Evolutionary conservation across 2,113 vertebrate genomes (phyloP), one percentile per base, ranked within the genome.

Genomic region (Nansenia antarctica): DNA sequence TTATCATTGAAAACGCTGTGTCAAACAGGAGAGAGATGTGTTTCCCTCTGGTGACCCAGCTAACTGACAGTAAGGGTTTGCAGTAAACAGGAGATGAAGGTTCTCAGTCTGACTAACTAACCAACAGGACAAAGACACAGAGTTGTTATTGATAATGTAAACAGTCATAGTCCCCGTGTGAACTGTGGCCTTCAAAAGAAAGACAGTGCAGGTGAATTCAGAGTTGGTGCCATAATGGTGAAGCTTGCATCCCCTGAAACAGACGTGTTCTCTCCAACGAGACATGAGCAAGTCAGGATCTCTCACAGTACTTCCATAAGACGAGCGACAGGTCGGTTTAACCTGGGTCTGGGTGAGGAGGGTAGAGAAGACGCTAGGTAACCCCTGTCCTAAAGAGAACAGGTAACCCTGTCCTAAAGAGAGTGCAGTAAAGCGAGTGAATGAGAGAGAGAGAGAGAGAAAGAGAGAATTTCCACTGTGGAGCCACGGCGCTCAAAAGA

Each of bases 401-500:
- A 35, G 18, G 26, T 30, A 27, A 32, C 7, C 30, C 45, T 29
- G 66, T 31, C 8, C 22, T 9, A 32, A 31, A 22, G 60, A 6
- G 45, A 32, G 42, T 65, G 45, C 26, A 15, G 30, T 14, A 15
- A 42, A 8, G 49, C 15, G 52, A 30, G 47, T 30, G 29, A 54
- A 9, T 22, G 22, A 30, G 69, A 45, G 34, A 54, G 27, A 20
- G 42, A 14, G 22, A 54, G 45, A 30, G n/a, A 34, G 26, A 37
- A 14, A 26, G 7, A 57, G 39, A 34, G 52, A 72, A 72, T 47
- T 65, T 75, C 84, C 84, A 90, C 88, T 90, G 88, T 88, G 88
- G 80, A 90, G 82, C 83, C 11, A 0, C 0, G 57, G 30, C 9
- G 87, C 87, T 87, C 75, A 74, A 62, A 62, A 81, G 37, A 37